Conservation (phyloP, 2,113 vertebrate species). For the Oriolus oriolus region DNA sequence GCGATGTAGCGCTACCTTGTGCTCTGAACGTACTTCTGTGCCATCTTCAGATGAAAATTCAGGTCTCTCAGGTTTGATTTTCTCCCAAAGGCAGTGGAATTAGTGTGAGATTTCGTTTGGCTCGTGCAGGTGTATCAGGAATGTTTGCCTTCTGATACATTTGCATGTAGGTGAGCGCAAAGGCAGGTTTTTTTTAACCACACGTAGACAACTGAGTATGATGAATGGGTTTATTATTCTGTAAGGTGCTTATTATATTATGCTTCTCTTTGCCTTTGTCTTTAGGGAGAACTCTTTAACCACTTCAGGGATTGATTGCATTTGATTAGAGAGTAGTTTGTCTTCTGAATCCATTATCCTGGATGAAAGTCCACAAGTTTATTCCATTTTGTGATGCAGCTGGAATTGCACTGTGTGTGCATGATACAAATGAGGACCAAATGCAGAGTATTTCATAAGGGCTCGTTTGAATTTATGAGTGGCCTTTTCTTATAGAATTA, state of each 20-base stretch:
- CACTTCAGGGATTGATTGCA: slow-evolving; percentile 30
- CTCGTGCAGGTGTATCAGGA: background rate
- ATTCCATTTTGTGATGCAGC: background rate
- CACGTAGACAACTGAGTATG: background rate
- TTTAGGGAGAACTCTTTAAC: slow-evolving; percentile 41
- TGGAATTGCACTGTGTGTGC: background rate
- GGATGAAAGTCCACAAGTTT: background rate
- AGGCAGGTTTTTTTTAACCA: background rate
- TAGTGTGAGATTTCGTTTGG: background rate
- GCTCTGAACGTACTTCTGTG: background rate
- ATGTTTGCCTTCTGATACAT: background rate
- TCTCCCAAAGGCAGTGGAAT: background rate
- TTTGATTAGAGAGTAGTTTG: slow-evolving; percentile 37
- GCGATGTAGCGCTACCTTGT: background rate
- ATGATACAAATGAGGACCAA: background rate
- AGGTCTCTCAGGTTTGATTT: background rate
- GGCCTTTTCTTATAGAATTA: background rate
- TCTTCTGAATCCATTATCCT: background rate
- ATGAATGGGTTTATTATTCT: slow-evolving; percentile 50
- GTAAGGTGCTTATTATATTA: slow-evolving; percentile 32
- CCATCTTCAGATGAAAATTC: background rate
- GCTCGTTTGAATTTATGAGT: background rate
- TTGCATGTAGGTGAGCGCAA: background rate
- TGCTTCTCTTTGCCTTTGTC: slow-evolving; percentile 4
- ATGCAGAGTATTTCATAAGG: background rate